phyloP scores from a whole-genome alignment of 2,113 vertebrate species.

The Camelus dromedarius region DNA sequence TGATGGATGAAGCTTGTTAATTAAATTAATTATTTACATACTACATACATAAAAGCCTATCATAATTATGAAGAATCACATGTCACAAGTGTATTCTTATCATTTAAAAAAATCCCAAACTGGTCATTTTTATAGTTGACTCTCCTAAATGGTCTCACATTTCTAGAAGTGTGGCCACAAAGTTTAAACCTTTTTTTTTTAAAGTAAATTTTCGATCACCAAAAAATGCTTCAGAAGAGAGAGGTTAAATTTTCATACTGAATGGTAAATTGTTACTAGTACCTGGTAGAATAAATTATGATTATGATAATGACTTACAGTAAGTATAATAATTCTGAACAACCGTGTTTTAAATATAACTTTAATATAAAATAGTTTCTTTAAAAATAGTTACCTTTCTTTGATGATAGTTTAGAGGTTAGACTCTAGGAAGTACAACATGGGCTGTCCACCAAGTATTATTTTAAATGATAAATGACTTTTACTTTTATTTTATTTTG shows the following conservation, averaged over 20 bases:
- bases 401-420: not conserved
- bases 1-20: not conserved
- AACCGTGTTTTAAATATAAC: not conserved
- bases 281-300: not conserved
- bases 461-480: conserved; percentile 11
- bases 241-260: not conserved
- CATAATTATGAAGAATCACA: not conserved
- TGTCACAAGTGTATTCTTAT: not conserved
- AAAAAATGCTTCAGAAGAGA: not conserved
- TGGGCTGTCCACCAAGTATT: not conserved
- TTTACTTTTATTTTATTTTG: not conserved
- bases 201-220: not conserved
- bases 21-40: not conserved
- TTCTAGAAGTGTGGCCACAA: not conserved
- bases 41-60: not conserved
- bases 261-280: not conserved
- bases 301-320: not conserved
- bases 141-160: not conserved
- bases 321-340: not conserved
- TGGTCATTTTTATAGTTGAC: not conserved
- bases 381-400: not conserved
- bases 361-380: not conserved
- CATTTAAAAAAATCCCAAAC: not conserved
- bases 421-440: not conserved
- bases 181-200: not conserved